A percentile compares a stretch with the other conserved stretches of the same genome.
Conservation (phyloP, 2,888 invertebrate genomes). For the Brachyptera risi region DNA sequence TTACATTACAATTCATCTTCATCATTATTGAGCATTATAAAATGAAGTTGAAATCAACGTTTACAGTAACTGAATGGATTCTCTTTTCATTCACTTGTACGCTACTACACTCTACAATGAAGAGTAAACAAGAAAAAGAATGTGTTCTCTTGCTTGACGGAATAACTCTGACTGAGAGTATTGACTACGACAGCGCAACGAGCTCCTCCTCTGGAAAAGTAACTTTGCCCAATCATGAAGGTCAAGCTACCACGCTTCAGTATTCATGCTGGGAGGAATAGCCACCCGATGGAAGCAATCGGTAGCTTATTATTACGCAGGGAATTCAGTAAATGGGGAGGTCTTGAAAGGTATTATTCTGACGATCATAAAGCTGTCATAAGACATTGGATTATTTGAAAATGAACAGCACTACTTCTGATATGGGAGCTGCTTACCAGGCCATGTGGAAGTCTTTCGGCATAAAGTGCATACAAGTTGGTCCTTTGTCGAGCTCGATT, state of each 20-base stretch:
- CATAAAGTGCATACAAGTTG: constrained; percentile 35
- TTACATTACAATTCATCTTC: too few species aligned
- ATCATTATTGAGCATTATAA: too few species aligned
- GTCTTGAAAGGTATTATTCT: constrained; percentile 32
- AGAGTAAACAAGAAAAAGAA: background rate
- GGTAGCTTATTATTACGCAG: constrained; percentile 38
- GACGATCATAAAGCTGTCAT: constrained; percentile 32
- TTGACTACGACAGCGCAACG: background rate
- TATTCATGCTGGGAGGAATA: constrained; percentile 38
- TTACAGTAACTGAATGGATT: too few species aligned
- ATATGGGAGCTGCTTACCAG: too few species aligned
- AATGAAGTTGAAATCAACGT: too few species aligned
- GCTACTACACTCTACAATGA: too few species aligned
- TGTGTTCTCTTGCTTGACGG: background rate
- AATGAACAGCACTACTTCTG: constrained; percentile 32
- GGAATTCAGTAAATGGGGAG: constrained; percentile 34
- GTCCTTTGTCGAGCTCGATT: constrained; percentile 31
- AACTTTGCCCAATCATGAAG: constrained; percentile 21
- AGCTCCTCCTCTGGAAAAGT: background rate
- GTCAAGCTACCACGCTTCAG: constrained; percentile 36
- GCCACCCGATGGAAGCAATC: constrained; percentile 33
- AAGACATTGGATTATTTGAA: constrained; percentile 9
- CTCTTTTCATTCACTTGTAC: too few species aligned
- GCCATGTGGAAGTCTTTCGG: constrained; percentile 37
- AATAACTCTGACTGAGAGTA: background rate